phyloP scores from a whole-genome alignment of 2,888 invertebrate genomes.

The Drosophila tripunctata region DNA sequence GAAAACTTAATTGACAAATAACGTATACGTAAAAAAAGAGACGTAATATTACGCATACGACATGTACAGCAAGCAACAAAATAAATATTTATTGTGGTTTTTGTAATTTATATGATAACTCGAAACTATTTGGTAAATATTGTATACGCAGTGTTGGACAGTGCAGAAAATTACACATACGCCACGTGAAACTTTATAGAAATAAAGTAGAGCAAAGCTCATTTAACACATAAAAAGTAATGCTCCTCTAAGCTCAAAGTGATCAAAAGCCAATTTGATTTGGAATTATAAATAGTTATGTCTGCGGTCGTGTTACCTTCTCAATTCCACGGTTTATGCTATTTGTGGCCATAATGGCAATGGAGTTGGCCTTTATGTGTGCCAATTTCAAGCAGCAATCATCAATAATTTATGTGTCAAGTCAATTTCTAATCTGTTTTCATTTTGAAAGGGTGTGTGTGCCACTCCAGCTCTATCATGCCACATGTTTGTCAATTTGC shows the following conservation, averaged over 20 bases:
- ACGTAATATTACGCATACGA: no score
- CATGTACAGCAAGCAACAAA: no score
- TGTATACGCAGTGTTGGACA: no score
- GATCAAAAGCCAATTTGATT: not conserved
- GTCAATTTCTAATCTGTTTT: constrained; percentile 55
- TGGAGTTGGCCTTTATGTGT: constrained; percentile 8
- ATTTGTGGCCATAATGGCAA: not conserved
- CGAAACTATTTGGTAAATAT: no score
- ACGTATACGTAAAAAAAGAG: no score
- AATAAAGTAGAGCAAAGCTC: no score
- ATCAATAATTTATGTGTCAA: constrained; percentile 27
- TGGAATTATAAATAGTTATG: not conserved
- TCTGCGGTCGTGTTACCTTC: not conserved
- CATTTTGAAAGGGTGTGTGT: constrained; percentile 13
- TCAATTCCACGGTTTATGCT: not conserved
- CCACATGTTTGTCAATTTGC: constrained; percentile 34
- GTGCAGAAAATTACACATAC: constrained; percentile 11
- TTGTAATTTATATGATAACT: no score
- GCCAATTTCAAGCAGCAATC: constrained; percentile 15
- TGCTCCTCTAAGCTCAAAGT: constrained; percentile 6
- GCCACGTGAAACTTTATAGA: not conserved
- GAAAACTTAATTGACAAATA: no score
- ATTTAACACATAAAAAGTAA: not conserved
- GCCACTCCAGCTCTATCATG: not conserved
- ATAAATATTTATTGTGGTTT: no score